Percentiles rank a stretch among this genome's conserved stretches.
These are phyloP conservation scores for Petrosia ficiformis DNA, from an alignment of 37 sponge, comb jelly and placozoan genomes.

Conservation along the genomic window DNA sequence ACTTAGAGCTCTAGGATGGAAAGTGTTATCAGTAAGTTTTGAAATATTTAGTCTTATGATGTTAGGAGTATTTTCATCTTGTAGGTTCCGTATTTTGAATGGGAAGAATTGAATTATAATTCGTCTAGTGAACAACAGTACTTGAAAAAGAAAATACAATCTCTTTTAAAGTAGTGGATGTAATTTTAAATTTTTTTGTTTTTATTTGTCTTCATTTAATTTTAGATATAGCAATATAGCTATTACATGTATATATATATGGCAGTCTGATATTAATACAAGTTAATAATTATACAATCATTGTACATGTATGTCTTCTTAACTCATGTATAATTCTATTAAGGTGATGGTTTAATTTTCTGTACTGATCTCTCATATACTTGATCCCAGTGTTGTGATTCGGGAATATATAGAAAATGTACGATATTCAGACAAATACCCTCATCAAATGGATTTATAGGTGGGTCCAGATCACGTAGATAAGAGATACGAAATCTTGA, in stretches of 20 bases:
- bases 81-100: conserved; percentile 5
- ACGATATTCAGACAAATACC: conserved; percentile 35
- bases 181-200: no score
- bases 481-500: conserved; percentile 44
- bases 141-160: not conserved
- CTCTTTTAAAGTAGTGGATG: no score
- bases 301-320: no score
- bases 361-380: conserved; percentile 21
- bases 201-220: no score
- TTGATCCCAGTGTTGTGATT: conserved; percentile 48
- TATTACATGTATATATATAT: no score
- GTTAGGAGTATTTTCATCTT: not conserved
- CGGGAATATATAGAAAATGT: conserved; percentile 17
- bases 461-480: conserved; percentile 40
- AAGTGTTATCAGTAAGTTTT: conserved; percentile 43
- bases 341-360: not conserved
- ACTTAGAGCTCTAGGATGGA: conserved; percentile 56
- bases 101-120: not conserved
- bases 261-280: no score
- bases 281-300: no score
- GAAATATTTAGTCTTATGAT: not conserved
- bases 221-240: no score
- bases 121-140: not conserved
- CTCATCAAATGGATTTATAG: conserved; percentile 62
- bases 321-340: no score